A percentile compares a stretch with the other conserved stretches of the same genome.
phyloP scores from a whole-genome alignment of 2,797 vertebrate species.

The Fistularia tabacaria region DNA sequence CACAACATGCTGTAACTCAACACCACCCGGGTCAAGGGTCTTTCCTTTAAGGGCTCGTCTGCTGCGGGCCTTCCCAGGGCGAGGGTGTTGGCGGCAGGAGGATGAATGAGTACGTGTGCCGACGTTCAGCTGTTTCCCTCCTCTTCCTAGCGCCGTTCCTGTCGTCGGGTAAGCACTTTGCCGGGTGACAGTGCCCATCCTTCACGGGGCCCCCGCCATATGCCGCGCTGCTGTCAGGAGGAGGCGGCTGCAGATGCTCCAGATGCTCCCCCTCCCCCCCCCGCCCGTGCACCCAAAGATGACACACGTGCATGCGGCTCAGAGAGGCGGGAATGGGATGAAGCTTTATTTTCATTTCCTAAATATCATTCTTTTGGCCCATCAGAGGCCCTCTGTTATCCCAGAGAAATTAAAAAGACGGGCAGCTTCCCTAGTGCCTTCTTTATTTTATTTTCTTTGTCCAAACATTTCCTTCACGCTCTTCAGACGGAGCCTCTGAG shows the following conservation, averaged over 20 bases:
- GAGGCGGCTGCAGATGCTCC: conserved; percentile 64
- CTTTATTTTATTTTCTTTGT: conserved; percentile 23
- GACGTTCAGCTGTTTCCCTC: conserved; percentile 68
- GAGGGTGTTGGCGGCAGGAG: conserved; percentile 39
- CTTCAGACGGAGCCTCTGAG: conserved; percentile 34
- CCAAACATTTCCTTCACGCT: conserved; percentile 44
- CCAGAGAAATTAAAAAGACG: conserved; percentile 26
- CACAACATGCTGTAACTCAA: conserved; percentile 9
- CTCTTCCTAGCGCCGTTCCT: conserved; percentile 60
- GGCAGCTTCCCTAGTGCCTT: conserved; percentile 16
- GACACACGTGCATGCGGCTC: conserved; percentile 11
- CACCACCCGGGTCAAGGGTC: conserved; percentile 15
- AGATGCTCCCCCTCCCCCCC: conserved; percentile 76
- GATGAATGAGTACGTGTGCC: conserved; percentile 69
- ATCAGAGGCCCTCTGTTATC: conserved; percentile 29
- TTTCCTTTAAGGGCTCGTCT: conserved; percentile 33
- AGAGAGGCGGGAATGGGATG: conserved; percentile 3
- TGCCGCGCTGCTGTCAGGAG: conserved; percentile 10
- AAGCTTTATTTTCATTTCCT: too few species aligned
- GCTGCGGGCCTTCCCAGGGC: conserved; percentile 38
- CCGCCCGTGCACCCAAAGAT: neutral
- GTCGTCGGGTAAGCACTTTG: conserved; percentile 73
- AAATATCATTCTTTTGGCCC: conserved; percentile 26
- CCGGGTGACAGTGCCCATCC: conserved; percentile 79
- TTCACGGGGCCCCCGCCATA: conserved; percentile 54